Percentiles rank a stretch among this genome's conserved stretches.
Conservation (phyloP, 2,113 vertebrate species). For the Oryctolagus cuniculus region mOryCun1.1 NC_091432.1:220422001-220422500, state of each 20-base stretch:
- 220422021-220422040: not conserved
- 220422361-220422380: not conserved
- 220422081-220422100: not conserved
- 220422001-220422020: not conserved
- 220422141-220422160: too few relatives aligned
- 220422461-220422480: rapidly evolving
- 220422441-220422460: rapidly evolving
- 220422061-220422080: not conserved
- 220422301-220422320: not conserved
- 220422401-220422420: rapidly evolving
- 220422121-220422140: not conserved
- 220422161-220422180: not conserved
- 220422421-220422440: not conserved
- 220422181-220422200: not conserved
- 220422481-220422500: not conserved
- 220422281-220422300: too few relatives aligned
- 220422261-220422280: not conserved
- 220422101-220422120: too few relatives aligned
- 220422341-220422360: not conserved
- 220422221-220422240: not conserved
- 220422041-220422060: not conserved
- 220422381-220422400: not conserved
- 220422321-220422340: too few relatives aligned
- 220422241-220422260: rapidly evolving
- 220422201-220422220: not conserved